Evolutionary conservation across 1,140 invertebrate genomes (phyloP).

Genomic region (Bombus impatiens): DNA sequence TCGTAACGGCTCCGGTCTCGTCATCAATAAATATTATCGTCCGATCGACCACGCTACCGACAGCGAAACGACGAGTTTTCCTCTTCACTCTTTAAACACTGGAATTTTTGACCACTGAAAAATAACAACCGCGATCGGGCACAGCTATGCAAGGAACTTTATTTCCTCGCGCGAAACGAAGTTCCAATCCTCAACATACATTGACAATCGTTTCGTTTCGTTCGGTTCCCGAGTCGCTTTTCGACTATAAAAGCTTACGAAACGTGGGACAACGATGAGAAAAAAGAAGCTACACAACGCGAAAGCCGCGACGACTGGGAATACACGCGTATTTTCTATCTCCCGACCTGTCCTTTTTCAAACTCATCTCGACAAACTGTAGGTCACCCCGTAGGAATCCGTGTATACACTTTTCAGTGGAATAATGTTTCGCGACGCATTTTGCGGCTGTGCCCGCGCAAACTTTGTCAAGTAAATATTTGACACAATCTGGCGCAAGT

Average conservation of each 20-base stretch:
- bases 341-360: neutral
- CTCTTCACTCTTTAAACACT: neutral
- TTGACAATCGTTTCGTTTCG: neutral
- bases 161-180: neutral
- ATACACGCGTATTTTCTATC: neutral
- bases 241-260: neutral
- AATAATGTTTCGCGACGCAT: slow-evolving; percentile 18
- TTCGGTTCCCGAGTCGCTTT: neutral
- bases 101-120: neutral
- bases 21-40: slow-evolving; percentile 24
- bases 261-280: neutral
- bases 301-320: neutral
- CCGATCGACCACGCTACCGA: neutral
- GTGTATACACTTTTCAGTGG: neutral
- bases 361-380: neutral
- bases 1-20: neutral
- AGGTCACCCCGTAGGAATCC: neutral
- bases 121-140: neutral
- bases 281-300: neutral
- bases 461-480: slow-evolving; percentile 20
- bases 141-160: no score
- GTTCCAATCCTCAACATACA: neutral
- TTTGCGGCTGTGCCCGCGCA: neutral
- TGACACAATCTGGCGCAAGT: neutral
- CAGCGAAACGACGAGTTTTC: neutral